phyloP scores from a whole-genome alignment of 1,140 invertebrate genomes.

The Nymphalis io region DNA sequence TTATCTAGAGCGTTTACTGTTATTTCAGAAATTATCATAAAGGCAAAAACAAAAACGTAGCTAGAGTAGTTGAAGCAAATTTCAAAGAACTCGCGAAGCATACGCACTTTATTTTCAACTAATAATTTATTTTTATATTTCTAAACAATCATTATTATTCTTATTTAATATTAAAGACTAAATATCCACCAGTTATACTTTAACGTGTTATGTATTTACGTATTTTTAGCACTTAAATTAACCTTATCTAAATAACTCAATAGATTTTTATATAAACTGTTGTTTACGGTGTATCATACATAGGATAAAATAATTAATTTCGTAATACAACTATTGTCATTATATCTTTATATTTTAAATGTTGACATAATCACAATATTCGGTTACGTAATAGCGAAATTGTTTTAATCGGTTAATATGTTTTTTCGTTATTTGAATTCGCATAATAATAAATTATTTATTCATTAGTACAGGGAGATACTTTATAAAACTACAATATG shows the following conservation, averaged over 20 bases:
- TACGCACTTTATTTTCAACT: background rate
- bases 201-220: slow-evolving; percentile 23
- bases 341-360: background rate
- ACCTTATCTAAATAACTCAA: slow-evolving; percentile 27
- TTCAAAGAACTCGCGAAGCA: background rate
- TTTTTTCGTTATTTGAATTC: slow-evolving; percentile 5
- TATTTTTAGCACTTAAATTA: slow-evolving; percentile 27
- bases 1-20: background rate
- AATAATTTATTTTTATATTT: slow-evolving; percentile 5
- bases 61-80: background rate
- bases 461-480: slow-evolving; percentile 58
- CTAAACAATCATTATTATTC: background rate
- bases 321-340: background rate
- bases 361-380: background rate
- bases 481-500: slow-evolving; percentile 42
- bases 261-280: slow-evolving; percentile 21
- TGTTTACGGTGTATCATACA: slow-evolving; percentile 21
- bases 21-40: background rate
- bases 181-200: slow-evolving; percentile 28
- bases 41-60: background rate
- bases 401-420: background rate
- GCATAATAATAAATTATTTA: slow-evolving; percentile 4
- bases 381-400: background rate
- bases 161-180: slow-evolving; percentile 23
- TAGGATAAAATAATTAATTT: slow-evolving; percentile 17